Conservation (phyloP, 2,888 invertebrate genomes). For the Harpalus rubripes region DNA sequence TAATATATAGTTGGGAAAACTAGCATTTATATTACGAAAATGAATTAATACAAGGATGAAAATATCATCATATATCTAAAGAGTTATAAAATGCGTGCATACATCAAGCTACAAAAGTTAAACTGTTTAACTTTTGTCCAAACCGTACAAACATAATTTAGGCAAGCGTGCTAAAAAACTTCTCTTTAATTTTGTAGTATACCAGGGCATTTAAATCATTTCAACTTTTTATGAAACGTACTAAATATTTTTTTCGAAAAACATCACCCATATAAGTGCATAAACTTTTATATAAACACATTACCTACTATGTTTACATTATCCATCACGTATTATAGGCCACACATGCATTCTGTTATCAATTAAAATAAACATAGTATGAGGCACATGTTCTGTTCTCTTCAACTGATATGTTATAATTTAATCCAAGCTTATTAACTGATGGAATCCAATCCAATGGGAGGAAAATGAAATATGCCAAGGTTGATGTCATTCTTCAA, state of each 20-base stretch:
- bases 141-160: no score
- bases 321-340: conserved; percentile 45
- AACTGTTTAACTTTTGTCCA: no score
- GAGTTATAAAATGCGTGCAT: no score
- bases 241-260: background rate
- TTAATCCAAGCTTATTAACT: conserved; percentile 17
- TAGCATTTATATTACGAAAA: no score
- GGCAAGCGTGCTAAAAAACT: no score
- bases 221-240: no score
- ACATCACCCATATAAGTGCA: background rate
- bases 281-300: background rate
- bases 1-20: no score
- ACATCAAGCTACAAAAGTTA: no score
- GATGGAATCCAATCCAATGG: conserved; percentile 10
- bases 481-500: background rate
- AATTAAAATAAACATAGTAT: conserved; percentile 39
- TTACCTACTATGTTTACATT: conserved; percentile 24
- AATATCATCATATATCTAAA: no score
- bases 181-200: no score
- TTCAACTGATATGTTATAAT: conserved; percentile 31
- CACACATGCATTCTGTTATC: conserved; percentile 49
- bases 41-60: no score
- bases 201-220: no score
- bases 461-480: conserved; percentile 48
- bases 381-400: conserved; percentile 30